A percentile compares a stretch with the other conserved stretches of the same genome.
These are phyloP conservation scores for roundworm (Caenorhabditis elegans) DNA, from an alignment of 1,140 invertebrate genomes.

Conservation along the genomic window DNA sequence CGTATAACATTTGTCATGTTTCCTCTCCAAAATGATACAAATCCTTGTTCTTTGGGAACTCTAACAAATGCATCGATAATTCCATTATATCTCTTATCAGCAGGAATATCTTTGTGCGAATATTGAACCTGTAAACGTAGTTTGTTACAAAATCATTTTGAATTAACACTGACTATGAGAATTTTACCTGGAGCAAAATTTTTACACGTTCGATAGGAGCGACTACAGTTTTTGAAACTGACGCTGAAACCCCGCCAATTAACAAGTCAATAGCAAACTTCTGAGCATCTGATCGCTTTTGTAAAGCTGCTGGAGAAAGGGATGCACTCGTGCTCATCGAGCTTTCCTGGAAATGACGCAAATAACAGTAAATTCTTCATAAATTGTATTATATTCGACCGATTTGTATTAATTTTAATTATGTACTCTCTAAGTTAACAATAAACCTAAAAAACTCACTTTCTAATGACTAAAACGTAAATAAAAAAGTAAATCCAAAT, in stretches of 20 bases:
- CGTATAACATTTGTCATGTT: constrained; percentile 31
- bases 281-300: background rate
- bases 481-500: no score
- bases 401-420: no score
- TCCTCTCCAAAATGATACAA: constrained; percentile 38
- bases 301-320: background rate
- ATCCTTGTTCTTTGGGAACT: constrained; percentile 35
- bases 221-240: constrained; percentile 70
- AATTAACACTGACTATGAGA: no score
- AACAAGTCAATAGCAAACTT: background rate
- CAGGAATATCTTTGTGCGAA: constrained; percentile 39
- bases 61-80: constrained; percentile 29
- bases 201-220: constrained; percentile 91
- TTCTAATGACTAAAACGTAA: no score
- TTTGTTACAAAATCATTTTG: constrained; percentile 70
- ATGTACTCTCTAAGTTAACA: no score
- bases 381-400: no score
- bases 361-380: background rate
- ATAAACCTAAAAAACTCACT: no score
- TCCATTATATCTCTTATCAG: constrained; percentile 47
- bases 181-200: constrained; percentile 77
- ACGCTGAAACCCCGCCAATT: constrained; percentile 36
- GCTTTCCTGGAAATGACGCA: background rate
- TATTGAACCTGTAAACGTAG: constrained; percentile 40
- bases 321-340: background rate